Conservation (phyloP, 2,888 invertebrate genomes). For the Cinara cedri region DNA sequence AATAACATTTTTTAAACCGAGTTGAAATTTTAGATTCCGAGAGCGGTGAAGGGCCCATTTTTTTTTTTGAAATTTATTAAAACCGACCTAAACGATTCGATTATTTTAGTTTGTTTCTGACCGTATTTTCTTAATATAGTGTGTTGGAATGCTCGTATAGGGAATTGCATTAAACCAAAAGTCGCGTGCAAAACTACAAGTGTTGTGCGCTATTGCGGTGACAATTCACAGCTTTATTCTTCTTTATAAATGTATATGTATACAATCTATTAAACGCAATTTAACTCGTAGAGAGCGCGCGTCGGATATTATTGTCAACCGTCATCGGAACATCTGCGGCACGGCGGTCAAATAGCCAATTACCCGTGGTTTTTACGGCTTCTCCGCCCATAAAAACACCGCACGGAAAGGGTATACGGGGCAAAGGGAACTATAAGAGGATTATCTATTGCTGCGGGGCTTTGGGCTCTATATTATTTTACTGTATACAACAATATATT, state of each 20-base stretch:
- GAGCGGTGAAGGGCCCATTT: too few species aligned
- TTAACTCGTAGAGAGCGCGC: not conserved
- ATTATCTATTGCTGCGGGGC: constrained; percentile 24
- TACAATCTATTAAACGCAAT: constrained; percentile 24
- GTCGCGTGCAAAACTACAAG: constrained; percentile 20
- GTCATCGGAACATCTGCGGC: constrained; percentile 50
- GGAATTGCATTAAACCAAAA: too few species aligned
- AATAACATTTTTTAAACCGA: too few species aligned
- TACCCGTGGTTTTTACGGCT: constrained; percentile 53
- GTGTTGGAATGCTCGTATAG: too few species aligned
- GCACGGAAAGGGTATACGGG: not conserved
- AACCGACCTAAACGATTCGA: too few species aligned
- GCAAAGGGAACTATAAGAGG: constrained; percentile 19
- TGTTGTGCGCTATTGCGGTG: too few species aligned
- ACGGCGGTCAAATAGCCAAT: constrained; percentile 51
- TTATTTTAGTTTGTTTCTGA: too few species aligned
- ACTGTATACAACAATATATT: not conserved
- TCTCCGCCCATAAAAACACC: constrained; percentile 41
- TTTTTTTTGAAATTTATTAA: too few species aligned
- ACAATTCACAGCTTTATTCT: constrained; percentile 6
- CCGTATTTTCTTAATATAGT: too few species aligned
- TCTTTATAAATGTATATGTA: too few species aligned
- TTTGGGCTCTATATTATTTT: not conserved
- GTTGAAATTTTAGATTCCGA: too few species aligned
- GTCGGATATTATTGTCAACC: constrained; percentile 1